Evolutionary conservation across 2,113 vertebrate genomes (phyloP).

Genomic region (Mionectes macconnelli): DNA sequence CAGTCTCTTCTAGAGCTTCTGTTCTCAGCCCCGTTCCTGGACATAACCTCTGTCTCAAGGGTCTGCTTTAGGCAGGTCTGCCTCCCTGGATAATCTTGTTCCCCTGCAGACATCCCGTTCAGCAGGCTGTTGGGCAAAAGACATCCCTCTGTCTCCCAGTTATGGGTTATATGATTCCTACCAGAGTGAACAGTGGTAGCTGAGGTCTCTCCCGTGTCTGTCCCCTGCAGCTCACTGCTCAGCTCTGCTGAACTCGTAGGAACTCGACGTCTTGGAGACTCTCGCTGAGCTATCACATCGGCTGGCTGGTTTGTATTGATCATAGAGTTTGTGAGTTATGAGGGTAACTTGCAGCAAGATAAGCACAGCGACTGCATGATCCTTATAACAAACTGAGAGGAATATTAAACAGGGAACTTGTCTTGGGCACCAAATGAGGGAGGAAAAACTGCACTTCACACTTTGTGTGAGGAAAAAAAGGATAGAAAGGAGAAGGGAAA

Average conservation of each 20-base stretch:
- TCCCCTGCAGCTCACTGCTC: accelerated
- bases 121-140: background rate
- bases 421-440: background rate
- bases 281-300: background rate
- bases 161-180: background rate
- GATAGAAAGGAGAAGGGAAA: background rate
- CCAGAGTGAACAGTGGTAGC: background rate
- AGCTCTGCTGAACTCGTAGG: background rate
- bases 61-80: background rate
- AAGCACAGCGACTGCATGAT: accelerated
- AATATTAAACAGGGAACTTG: background rate
- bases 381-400: background rate
- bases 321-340: background rate
- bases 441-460: background rate
- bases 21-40: background rate
- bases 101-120: background rate
- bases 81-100: background rate
- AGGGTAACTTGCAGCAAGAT: background rate
- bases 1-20: background rate
- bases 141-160: background rate
- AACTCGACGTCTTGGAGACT: background rate
- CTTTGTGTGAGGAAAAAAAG: background rate
- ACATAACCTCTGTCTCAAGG: background rate
- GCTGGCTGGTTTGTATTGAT: background rate
- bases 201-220: accelerated